Percentiles rank a stretch among this genome's conserved stretches.
These are phyloP conservation scores for Julus scanicus DNA, from an alignment of 2,888 invertebrate species.

Conservation along the genomic window DNA sequence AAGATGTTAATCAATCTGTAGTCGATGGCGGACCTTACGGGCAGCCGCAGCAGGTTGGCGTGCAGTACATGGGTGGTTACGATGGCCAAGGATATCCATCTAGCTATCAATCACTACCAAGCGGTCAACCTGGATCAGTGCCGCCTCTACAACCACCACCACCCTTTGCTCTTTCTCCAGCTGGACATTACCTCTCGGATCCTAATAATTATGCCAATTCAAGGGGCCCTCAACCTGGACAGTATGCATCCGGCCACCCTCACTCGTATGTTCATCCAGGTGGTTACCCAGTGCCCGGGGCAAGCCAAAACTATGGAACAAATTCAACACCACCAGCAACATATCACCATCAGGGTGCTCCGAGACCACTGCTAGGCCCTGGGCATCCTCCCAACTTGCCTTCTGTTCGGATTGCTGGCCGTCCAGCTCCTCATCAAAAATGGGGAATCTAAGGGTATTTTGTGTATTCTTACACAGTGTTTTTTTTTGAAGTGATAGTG, in stretches of 20 bases:
- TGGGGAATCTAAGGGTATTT: neutral
- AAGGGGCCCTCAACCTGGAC: slow-evolving; percentile 24
- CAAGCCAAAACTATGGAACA: slow-evolving; percentile 1
- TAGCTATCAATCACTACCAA: neutral
- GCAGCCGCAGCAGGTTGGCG: neutral
- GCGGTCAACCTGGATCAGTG: slow-evolving; percentile 18
- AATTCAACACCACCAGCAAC: slow-evolving; percentile 41
- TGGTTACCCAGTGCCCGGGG: neutral
- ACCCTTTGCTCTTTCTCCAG: neutral
- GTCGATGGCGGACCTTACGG: slow-evolving; percentile 17
- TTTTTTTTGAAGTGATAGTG: neutral
- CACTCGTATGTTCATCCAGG: neutral
- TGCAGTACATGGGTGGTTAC: neutral
- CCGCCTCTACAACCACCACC: neutral
- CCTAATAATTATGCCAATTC: neutral
- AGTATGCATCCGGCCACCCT: neutral
- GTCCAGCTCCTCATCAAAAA: slow-evolving; percentile 24
- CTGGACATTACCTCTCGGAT: neutral
- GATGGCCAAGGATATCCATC: slow-evolving; percentile 24
- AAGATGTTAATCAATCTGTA: neutral
- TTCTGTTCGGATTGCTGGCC: neutral
- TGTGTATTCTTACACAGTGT: neutral
- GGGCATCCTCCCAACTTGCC: neutral
- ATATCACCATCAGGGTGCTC: slow-evolving; percentile 24
- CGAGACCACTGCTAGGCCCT: neutral